A percentile compares a stretch with the other conserved stretches of the same genome.
Evolutionary conservation across 1,140 invertebrate species (phyloP).

Genomic region (Aphelinus certus): DNA sequence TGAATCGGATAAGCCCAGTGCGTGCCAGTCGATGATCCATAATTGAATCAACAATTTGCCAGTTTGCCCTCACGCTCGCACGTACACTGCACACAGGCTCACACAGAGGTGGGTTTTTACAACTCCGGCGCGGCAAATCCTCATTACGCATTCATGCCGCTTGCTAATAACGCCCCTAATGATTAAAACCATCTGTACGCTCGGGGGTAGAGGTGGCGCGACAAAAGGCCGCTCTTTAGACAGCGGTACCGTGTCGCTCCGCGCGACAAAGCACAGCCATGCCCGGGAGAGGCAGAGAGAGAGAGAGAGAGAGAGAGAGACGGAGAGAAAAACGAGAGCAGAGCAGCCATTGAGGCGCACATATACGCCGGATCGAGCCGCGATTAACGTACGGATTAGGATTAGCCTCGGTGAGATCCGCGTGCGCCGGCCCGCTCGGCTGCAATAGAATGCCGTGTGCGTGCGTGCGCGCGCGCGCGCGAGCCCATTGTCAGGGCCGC

Average conservation of each 20-base stretch:
- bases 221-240: slow-evolving; percentile 8
- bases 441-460: no score
- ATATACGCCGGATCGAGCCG: slow-evolving; percentile 45
- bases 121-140: not conserved
- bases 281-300: not conserved
- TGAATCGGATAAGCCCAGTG: no score
- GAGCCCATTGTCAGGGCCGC: no score
- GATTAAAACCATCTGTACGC: slow-evolving; percentile 4
- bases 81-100: no score
- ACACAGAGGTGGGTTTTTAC: not conserved
- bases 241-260: no score
- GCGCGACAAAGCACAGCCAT: not conserved
- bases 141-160: slow-evolving; percentile 7
- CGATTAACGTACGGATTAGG: slow-evolving; percentile 63
- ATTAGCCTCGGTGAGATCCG: slow-evolving; percentile 49
- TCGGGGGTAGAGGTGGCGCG: not conserved
- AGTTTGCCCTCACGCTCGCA: no score
- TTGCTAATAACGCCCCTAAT: not conserved
- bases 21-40: not conserved
- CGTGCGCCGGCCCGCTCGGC: not conserved
- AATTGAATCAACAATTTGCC: slow-evolving; percentile 4
- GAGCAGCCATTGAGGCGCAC: not conserved
- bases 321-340: not conserved
- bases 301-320: not conserved
- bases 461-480: no score